Evolutionary conservation across 2,797 vertebrate species (phyloP), one percentile per base, ranked within the genome.

Genomic region (Poeciliopsis paucimaculata): DNA sequence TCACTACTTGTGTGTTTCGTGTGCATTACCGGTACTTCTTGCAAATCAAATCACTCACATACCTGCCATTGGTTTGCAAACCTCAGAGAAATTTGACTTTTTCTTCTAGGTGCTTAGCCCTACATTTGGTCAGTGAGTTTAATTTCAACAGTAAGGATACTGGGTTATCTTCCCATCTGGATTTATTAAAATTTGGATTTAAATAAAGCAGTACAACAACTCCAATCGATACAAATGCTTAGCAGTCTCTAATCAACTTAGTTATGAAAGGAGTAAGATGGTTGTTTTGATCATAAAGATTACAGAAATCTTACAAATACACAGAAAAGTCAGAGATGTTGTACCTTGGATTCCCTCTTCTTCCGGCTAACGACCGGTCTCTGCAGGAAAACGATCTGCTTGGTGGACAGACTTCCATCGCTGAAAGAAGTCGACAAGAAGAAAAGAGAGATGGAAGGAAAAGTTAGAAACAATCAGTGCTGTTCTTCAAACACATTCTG

Each of bases 371-470:
- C 93, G 82, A 97, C 91, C 0, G 98, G 98, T 96, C 98, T 98
- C 96, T 99, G 98, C 90, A 99, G 97, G 93, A 99, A 99, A 84
- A 99, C 96, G 16, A 99, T 97, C 95, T 99, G 98, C 93, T 99
- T 99, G 94, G 98, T 99, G 91, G 97, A 96, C 88, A 99, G 88
- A 86, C 96, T 97, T 70, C 98, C 98, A 75, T 99, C 98, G 83
- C 98, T 99, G 85, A 16, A 94, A 92, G 85, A 93, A 72, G 90
- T 64, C 83, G 62, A 85, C 39, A 79, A 12, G 77, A 36, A 80
- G 41, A 76, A 70, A 79, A 53, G 41, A 72, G 7, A 68, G 2
- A 73, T 41, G 9, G 31, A 74, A n/a, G 77, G 31, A 64, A 41
- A 34, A 8, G 60, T 64, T 28, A 45, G 73, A 85, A 49, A 77